These are phyloP conservation scores for Uloborus diversus DNA, from an alignment of 1,140 invertebrate genomes.

Conservation along the genomic window DNA sequence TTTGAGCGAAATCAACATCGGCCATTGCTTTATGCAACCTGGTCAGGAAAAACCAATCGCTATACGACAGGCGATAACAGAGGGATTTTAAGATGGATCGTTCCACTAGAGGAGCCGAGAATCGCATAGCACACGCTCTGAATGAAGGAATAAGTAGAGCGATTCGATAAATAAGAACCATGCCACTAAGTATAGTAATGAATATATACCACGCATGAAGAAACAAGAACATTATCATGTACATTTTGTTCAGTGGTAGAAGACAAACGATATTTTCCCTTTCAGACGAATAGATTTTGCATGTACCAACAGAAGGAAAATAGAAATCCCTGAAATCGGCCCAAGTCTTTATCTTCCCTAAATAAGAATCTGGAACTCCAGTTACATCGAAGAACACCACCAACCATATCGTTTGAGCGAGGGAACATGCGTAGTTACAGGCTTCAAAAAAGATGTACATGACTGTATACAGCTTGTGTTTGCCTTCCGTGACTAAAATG, in stretches of 20 bases:
- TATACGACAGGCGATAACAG: conserved; percentile 16
- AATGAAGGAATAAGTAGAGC: neutral
- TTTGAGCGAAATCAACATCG: conserved; percentile 29
- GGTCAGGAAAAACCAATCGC: conserved; percentile 32
- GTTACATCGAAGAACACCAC: conserved; percentile 35
- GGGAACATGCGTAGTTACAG: conserved; percentile 10
- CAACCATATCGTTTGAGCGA: conserved; percentile 32
- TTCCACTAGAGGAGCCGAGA: neutral
- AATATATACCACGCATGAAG: conserved; percentile 38
- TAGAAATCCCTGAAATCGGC: conserved; percentile 26
- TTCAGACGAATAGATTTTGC: neutral
- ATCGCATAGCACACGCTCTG: neutral
- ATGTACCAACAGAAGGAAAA: conserved; percentile 4
- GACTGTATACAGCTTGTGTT: conserved; percentile 15
- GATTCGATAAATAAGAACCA: conserved; percentile 12
- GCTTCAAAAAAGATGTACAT: conserved; percentile 31
- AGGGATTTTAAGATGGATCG: neutral
- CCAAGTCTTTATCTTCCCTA: conserved; percentile 15
- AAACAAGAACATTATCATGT: conserved; percentile 36
- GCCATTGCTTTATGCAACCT: conserved; percentile 33
- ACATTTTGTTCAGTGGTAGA: conserved; percentile 13
- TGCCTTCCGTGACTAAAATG: conserved; percentile 18
- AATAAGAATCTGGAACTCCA: conserved; percentile 5
- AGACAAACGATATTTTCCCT: neutral
- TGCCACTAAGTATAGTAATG: conserved; percentile 3